These are phyloP conservation scores for Scomber colias DNA, from an alignment of 2,113 vertebrate genomes.

Conservation along the genomic window DNA sequence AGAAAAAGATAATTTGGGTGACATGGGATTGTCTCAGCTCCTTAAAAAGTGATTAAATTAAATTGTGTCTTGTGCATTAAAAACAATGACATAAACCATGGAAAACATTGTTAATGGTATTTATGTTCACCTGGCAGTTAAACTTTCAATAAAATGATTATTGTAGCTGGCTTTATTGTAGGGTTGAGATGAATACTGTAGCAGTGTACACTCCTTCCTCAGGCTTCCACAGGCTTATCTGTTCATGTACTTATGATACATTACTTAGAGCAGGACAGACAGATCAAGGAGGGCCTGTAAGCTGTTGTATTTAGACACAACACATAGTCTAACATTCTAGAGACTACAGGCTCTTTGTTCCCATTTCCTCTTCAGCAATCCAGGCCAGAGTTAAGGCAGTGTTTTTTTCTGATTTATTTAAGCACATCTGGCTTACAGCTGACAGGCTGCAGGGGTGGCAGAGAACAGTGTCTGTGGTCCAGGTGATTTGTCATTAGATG, in stretches of 20 bases:
- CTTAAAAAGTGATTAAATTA: too few species aligned
- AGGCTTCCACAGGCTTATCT: conserved; percentile 48
- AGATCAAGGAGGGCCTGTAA: conserved; percentile 56
- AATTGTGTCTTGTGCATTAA: background rate
- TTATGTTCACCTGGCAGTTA: conserved; percentile 10
- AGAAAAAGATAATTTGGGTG: too few species aligned
- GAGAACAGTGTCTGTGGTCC: conserved; percentile 59
- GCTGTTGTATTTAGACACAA: conserved; percentile 65
- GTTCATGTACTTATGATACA: conserved; percentile 59
- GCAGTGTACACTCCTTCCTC: conserved; percentile 20
- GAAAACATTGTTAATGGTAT: background rate
- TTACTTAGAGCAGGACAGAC: conserved; percentile 48
- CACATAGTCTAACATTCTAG: conserved; percentile 53
- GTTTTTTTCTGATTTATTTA: conserved; percentile 55
- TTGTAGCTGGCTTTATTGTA: conserved; percentile 11
- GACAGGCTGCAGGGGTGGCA: conserved; percentile 55
- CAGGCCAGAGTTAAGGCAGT: conserved; percentile 58
- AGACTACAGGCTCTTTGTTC: conserved; percentile 65
- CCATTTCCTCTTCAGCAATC: conserved; percentile 59
- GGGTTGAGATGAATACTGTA: conserved; percentile 15
- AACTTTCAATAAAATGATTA: conserved; percentile 7
- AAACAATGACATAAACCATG: background rate
- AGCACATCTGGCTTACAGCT: conserved; percentile 61
- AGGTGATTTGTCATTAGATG: conserved; percentile 78
- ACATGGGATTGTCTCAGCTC: too few species aligned